Conservation (phyloP, 2,888 invertebrate species). For the Agrilus mali region DNA sequence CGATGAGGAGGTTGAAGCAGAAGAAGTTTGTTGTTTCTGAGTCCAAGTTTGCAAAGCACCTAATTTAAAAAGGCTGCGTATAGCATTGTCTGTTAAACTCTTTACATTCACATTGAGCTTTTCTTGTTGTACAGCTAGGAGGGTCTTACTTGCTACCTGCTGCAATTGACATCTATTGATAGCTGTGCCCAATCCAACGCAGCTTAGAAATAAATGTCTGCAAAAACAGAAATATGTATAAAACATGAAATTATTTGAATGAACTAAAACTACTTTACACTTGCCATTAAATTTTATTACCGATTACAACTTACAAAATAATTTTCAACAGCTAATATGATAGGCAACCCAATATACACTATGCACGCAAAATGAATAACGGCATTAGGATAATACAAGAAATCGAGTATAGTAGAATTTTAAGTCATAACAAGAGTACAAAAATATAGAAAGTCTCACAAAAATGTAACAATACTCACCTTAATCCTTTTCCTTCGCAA, state of each 20-base stretch:
- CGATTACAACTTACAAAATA: too few relatives aligned
- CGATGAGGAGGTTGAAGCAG: not conserved
- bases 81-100: conserved; percentile 32
- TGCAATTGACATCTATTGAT: conserved; percentile 39
- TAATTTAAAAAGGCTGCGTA: conserved; percentile 34
- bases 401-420: too few relatives aligned
- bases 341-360: too few relatives aligned
- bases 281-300: too few relatives aligned
- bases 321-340: too few relatives aligned
- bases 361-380: too few relatives aligned
- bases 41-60: conserved; percentile 30
- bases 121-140: conserved; percentile 52
- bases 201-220: conserved; percentile 52
- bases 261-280: too few relatives aligned
- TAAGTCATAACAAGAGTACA: too few relatives aligned
- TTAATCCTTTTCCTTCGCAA: conserved; percentile 40
- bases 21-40: not conserved
- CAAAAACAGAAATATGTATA: not conserved
- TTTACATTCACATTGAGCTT: conserved; percentile 33
- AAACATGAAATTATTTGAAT: too few relatives aligned
- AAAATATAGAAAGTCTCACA: too few relatives aligned
- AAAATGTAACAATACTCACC: conserved; percentile 19
- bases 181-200: conserved; percentile 53
- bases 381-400: too few relatives aligned
- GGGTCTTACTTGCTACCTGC: conserved; percentile 43